Evolutionary conservation across 2,888 invertebrate species (phyloP), one percentile per base, ranked within the genome.

Genomic region (Blomia tropicalis): DNA sequence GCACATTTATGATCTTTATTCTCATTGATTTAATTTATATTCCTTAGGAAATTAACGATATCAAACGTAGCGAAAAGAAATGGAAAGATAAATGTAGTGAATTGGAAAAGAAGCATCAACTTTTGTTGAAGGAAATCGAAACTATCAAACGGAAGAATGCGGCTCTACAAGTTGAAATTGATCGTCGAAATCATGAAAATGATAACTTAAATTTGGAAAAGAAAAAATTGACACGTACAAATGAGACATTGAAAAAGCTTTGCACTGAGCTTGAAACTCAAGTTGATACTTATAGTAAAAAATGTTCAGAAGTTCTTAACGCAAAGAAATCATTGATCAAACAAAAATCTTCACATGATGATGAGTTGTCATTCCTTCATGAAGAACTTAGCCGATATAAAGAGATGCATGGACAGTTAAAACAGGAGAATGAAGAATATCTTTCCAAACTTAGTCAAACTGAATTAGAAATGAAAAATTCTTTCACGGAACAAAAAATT

Each of bases 211-310:
- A 43, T 4, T 5, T 17, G 4, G 29, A 25, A 25, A 59, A 32
- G 2, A 43, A 30, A 17, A 62, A 62, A 22, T 22, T 62, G 62
- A 14, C 27, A 25, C 27, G 25, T 1, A 44, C 11, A 31, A 22
- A 43, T 43, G 54, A 61, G 30, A 25, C 36, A 25, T 53, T 61
- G 36, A 19, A 61, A 14, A 25, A 54, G 17, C 29, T 53, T 23
- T 61, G 61, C 32, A 5, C 3, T 1, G 22, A 11, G n/a, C 32
- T 61, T n/a, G 61, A 61, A 7, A 43, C 2, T 5, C 61, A 61
- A 29, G 22, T 36, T 7, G 32, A 51, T 17, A 32, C 25, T 3
- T 61, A 36, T 27, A 54, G 36, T 23, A 36, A 31, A 22, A 61
- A 36, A 17, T 61, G 23, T 19, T 17, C 23, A 4, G 56, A 53